A percentile compares a stretch with the other conserved stretches of the same genome.
These are phyloP conservation scores for Phenganax subtilis DNA, from an alignment of 92 coral and sea anemone species.

Conservation along the genomic window DNA sequence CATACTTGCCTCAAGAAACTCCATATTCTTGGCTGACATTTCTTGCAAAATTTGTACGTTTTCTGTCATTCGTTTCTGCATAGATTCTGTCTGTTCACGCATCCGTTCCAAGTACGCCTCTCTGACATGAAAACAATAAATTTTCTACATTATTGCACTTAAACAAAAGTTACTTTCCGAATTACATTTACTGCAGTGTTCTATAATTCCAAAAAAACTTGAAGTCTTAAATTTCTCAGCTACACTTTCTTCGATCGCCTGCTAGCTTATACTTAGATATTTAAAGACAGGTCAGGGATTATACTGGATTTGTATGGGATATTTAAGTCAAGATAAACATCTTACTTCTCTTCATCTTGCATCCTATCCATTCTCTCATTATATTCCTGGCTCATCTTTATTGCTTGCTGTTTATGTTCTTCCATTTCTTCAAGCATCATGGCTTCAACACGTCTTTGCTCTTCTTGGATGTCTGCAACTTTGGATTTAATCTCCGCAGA, in stretches of 20 bases:
- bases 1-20: conserved; percentile 23
- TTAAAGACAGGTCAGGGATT: no score
- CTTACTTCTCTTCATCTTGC: conserved; percentile 37
- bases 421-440: conserved; percentile 35
- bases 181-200: no score
- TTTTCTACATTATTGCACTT: neutral
- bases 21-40: conserved; percentile 10
- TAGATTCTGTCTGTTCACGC: conserved; percentile 10
- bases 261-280: no score
- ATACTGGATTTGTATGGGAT: no score
- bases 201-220: no score
- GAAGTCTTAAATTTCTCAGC: no score
- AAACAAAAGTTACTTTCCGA: no score
- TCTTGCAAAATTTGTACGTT: conserved; percentile 7
- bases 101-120: conserved; percentile 22
- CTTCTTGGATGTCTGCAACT: conserved; percentile 2
- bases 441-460: conserved; percentile 10
- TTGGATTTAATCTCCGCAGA: conserved; percentile 11
- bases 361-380: conserved; percentile 17
- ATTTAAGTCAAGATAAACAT: no score
- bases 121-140: conserved; percentile 7
- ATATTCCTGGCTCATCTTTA: conserved; percentile 29
- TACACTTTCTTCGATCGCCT: no score
- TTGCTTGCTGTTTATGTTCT: conserved; percentile 35
- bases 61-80: conserved; percentile 18